phyloP scores from a whole-genome alignment of 2,113 vertebrate species.

The Anarhynchus alexandrinus region DNA sequence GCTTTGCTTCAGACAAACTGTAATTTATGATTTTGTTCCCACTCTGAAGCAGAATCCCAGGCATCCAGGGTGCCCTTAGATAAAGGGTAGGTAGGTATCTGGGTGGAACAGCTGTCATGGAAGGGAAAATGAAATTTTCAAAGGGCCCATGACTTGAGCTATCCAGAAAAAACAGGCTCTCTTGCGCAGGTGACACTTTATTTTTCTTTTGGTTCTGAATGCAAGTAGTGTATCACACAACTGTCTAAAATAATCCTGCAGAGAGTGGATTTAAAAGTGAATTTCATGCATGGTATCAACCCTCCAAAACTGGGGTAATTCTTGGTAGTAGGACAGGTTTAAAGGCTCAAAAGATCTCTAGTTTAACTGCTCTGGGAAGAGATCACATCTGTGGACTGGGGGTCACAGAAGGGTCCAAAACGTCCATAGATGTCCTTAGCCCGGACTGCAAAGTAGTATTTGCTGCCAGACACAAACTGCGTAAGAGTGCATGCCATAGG shows the following conservation, averaged over 20 bases:
- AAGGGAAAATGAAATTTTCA: slow-evolving; percentile 50
- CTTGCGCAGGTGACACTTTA: slow-evolving; percentile 67
- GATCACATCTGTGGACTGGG: slow-evolving; percentile 96
- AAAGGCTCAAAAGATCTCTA: slow-evolving; percentile 49
- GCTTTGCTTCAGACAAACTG: slow-evolving; percentile 38
- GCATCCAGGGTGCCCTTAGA: not conserved
- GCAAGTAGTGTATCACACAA: slow-evolving; percentile 73
- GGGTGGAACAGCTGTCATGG: slow-evolving; percentile 3
- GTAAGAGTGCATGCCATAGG: slow-evolving; percentile 99
- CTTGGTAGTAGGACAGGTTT: slow-evolving; percentile 33
- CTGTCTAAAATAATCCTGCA: slow-evolving; percentile 70
- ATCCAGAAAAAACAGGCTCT: slow-evolving; percentile 65
- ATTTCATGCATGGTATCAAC: slow-evolving; percentile 76
- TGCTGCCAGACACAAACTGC: slow-evolving; percentile 96
- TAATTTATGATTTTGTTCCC: slow-evolving; percentile 26
- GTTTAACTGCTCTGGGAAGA: slow-evolving; percentile 82
- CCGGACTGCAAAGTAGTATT: slow-evolving; percentile 96
- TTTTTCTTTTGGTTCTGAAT: slow-evolving; percentile 71
- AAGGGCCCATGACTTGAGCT: slow-evolving; percentile 55
- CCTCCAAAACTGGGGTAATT: slow-evolving; percentile 59
- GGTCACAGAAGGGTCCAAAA: slow-evolving; percentile 95
- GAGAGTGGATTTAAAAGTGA: slow-evolving; percentile 68
- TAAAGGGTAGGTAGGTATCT: not conserved
- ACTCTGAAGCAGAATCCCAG: slow-evolving; percentile 48
- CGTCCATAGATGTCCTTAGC: slow-evolving; percentile 96